Evolutionary conservation across 2,888 invertebrate species (phyloP).

Genomic region (Phyto melanocephala): DNA sequence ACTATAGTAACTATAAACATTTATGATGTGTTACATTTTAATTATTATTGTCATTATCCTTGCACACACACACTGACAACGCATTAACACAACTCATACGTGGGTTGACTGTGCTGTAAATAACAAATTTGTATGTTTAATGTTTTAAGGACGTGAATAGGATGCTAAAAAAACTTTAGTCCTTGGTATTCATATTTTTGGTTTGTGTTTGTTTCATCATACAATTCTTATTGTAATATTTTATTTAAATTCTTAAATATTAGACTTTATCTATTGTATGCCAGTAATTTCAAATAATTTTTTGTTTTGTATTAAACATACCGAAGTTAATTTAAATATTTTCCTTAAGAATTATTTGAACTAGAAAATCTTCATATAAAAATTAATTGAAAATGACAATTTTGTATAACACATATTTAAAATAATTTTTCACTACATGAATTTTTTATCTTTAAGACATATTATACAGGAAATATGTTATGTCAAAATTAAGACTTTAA

Average conservation of each 20-base stretch:
- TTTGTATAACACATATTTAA: no score
- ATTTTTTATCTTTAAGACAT: no score
- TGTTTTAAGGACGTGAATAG: neutral
- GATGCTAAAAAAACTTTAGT: conserved; percentile 19
- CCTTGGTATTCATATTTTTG: conserved; percentile 29
- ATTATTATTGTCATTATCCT: conserved; percentile 48
- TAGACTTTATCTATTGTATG: conserved; percentile 34
- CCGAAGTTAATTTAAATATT: no score
- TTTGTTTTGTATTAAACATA: no score
- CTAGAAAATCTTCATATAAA: no score
- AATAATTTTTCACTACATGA: no score
- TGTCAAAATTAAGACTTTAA: no score
- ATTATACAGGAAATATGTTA: no score
- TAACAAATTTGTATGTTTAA: neutral
- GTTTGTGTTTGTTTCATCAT: neutral
- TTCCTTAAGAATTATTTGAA: no score
- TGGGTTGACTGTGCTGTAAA: neutral
- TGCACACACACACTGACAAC: neutral
- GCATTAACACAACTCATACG: conserved; percentile 10
- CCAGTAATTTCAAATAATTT: conserved; percentile 36
- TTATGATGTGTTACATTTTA: conserved; percentile 61
- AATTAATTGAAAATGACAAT: no score
- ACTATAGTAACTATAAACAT: conserved; percentile 31
- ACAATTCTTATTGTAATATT: neutral
- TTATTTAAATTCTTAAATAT: neutral